A percentile compares a stretch with the other conserved stretches of the same genome.
These are phyloP conservation scores for Solen grandis DNA, from an alignment of 1,140 invertebrate genomes.

Conservation along the genomic window DNA sequence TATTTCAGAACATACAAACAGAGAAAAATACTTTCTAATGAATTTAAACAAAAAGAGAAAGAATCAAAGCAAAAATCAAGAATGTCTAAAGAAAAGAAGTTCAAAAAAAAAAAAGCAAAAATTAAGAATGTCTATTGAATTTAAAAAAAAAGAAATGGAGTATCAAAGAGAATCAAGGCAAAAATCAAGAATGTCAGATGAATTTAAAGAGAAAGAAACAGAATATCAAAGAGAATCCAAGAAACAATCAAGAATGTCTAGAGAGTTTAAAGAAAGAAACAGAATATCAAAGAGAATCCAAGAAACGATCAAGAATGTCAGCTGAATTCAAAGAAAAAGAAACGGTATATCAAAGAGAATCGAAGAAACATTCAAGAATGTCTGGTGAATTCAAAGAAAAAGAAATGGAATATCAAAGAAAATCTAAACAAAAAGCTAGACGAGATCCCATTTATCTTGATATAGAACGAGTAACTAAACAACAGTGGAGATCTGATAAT, in stretches of 20 bases:
- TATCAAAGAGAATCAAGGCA: neutral
- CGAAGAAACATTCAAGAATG: neutral
- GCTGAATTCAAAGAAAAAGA: neutral
- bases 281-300: neutral
- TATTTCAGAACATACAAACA: neutral
- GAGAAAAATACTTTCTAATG: neutral
- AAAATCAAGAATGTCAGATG: slow-evolving; percentile 2
- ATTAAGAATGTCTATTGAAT: neutral
- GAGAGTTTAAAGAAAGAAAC: slow-evolving; percentile 2
- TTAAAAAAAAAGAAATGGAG: slow-evolving; percentile 6
- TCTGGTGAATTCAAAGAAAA: neutral
- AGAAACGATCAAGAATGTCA: neutral
- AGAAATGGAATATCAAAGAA: neutral
- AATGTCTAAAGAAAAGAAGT: neutral
- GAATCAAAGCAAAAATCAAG: slow-evolving; percentile 19
- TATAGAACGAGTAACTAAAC: slow-evolving; percentile 46
- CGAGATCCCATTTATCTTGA: neutral
- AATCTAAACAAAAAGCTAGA: slow-evolving; percentile 14
- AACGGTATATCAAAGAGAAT: neutral
- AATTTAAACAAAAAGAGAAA: slow-evolving; percentile 2
- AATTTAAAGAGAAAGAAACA: neutral
- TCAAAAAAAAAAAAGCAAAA: neutral
- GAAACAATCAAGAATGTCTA: neutral
- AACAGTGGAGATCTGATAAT: neutral
- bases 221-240: neutral